phyloP scores from a whole-genome alignment of 2,888 invertebrate species.

The Agrochola macilenta region DNA sequence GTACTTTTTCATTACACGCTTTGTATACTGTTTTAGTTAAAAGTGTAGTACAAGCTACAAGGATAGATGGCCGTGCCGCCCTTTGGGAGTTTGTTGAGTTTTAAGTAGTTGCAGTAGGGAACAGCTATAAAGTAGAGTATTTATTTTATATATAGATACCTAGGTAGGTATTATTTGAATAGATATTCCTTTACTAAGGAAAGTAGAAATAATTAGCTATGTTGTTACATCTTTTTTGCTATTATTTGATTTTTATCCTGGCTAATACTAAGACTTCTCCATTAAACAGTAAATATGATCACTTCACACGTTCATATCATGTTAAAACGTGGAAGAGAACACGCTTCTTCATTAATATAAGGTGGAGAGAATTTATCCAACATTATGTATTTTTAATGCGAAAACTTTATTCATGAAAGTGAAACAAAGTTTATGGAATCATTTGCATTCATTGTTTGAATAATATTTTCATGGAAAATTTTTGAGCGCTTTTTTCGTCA shows the following conservation, averaged over 20 bases:
- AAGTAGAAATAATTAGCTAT: conserved; percentile 1
- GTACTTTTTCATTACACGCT: conserved; percentile 55
- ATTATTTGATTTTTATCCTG: not conserved
- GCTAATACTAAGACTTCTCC: not conserved
- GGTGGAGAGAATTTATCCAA: conserved; percentile 16
- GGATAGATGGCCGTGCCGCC: conserved; percentile 39
- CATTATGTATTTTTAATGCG: conserved; percentile 52
- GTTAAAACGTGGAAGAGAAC: conserved; percentile 11
- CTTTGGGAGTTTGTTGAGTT: conserved; percentile 33
- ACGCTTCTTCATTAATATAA: conserved; percentile 15
- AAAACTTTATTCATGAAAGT: conserved; percentile 56
- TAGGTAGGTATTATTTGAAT: conserved; percentile 13
- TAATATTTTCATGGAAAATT: conserved; percentile 23
- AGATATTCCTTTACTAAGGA: conserved; percentile 16
- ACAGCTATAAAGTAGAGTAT: not conserved
- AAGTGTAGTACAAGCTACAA: conserved; percentile 34
- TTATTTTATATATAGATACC: too few relatives aligned
- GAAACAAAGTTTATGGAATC: conserved; percentile 58
- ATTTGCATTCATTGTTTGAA: conserved; percentile 57
- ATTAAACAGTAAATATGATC: not conserved
- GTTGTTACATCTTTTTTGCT: not conserved
- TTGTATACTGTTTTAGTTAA: conserved; percentile 44
- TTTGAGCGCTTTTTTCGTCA: conserved; percentile 18
- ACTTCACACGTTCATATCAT: not conserved
- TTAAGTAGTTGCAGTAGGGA: conserved; percentile 31